Evolutionary conservation across 2,113 vertebrate genomes (phyloP).

Genomic region (Ailurus styani): DNA sequence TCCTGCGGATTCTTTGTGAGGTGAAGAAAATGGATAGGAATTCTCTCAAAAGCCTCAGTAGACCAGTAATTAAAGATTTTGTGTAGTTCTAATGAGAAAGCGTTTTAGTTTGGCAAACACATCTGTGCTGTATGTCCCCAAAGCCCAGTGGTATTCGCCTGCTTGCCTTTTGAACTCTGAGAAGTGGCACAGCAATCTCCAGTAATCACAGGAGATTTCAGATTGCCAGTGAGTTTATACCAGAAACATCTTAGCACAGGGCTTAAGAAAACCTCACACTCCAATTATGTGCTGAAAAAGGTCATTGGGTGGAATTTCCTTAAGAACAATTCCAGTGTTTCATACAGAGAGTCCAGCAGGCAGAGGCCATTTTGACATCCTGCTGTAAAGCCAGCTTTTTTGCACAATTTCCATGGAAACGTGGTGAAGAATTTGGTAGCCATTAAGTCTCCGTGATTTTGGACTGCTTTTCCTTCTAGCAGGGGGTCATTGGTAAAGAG

Average conservation of each 20-base stretch:
- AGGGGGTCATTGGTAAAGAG: neutral
- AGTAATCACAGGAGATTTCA: slow-evolving; percentile 56
- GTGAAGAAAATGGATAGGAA: slow-evolving; percentile 19
- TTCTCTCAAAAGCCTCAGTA: neutral
- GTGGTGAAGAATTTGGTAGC: slow-evolving; percentile 18
- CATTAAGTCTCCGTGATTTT: slow-evolving; percentile 23
- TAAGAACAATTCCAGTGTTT: slow-evolving; percentile 55
- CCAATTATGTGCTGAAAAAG: slow-evolving; percentile 57
- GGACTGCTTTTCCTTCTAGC: neutral
- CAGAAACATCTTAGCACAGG: slow-evolving; percentile 51
- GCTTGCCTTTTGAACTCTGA: slow-evolving; percentile 68
- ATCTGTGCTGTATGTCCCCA: neutral
- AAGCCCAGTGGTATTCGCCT: slow-evolving; percentile 46
- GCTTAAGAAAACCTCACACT: slow-evolving; percentile 54
- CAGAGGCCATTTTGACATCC: neutral
- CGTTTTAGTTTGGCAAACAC: slow-evolving; percentile 55
- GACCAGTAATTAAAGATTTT: slow-evolving; percentile 36
- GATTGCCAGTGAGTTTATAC: slow-evolving; percentile 23
- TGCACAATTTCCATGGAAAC: slow-evolving; percentile 60
- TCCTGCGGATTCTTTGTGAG: slow-evolving; percentile 28
- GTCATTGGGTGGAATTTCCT: slow-evolving; percentile 56
- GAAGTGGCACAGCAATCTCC: slow-evolving; percentile 41
- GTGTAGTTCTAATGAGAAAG: slow-evolving; percentile 59
- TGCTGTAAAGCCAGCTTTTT: neutral
- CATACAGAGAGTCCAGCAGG: neutral